Conservation (phyloP, 2,888 invertebrate species). For the Trachelus troglodyta region DNA sequence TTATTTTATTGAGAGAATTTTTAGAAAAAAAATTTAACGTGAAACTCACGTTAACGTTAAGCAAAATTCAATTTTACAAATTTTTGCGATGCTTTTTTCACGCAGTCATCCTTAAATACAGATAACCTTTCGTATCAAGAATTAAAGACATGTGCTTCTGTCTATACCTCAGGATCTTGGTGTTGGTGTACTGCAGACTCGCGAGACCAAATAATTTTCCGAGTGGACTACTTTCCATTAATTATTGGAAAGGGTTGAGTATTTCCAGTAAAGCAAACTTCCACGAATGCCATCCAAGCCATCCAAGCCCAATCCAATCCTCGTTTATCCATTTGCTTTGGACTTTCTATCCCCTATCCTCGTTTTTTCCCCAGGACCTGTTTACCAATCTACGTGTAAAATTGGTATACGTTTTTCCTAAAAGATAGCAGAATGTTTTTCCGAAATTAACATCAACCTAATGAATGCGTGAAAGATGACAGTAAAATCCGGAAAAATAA, state of each 20-base stretch:
- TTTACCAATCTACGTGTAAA: background rate
- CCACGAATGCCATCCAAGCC: background rate
- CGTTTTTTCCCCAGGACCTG: constrained; percentile 6
- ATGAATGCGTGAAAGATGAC: background rate
- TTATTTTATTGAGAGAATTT: background rate
- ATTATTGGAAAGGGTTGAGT: background rate
- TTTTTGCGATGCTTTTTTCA: background rate
- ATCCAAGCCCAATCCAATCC: constrained; percentile 4
- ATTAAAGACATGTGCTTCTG: background rate
- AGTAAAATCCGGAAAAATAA: background rate
- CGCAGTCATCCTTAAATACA: background rate
- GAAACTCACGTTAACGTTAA: background rate
- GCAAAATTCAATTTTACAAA: background rate
- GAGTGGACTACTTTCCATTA: background rate
- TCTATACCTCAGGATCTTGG: background rate
- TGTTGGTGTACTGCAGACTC: background rate
- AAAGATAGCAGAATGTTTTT: background rate
- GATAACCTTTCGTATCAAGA: background rate
- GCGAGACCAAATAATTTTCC: background rate
- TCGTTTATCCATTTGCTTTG: constrained; percentile 17
- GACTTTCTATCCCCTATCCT: constrained; percentile 24
- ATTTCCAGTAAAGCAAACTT: background rate
- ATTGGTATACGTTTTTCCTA: background rate
- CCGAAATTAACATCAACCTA: background rate
- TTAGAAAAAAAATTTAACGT: background rate